Percentiles rank a stretch among this genome's conserved stretches.
Conservation (phyloP, 2,888 invertebrate genomes). For the Margaritifera margaritifera region DNA sequence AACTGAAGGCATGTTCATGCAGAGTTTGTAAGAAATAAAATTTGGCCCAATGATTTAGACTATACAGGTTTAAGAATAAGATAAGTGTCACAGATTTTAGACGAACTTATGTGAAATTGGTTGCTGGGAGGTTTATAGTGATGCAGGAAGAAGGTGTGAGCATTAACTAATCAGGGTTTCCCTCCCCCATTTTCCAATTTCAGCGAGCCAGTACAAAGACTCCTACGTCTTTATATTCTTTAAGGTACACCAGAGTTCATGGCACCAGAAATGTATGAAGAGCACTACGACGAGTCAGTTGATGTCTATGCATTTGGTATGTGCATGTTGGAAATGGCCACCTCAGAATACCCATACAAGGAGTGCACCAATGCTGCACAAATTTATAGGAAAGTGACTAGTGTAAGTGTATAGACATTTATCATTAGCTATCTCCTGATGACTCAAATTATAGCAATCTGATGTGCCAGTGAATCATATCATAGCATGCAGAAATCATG, state of each 20-base stretch:
- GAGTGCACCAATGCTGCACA: conserved; percentile 99
- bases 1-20: too few relatives aligned
- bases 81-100: too few relatives aligned
- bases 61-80: too few relatives aligned
- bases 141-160: too few relatives aligned
- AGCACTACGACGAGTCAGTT: conserved; percentile 98
- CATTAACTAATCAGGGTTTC: conserved; percentile 23
- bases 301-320: conserved; percentile 99
- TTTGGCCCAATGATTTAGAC: too few relatives aligned
- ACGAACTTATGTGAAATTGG: too few relatives aligned
- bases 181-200: conserved; percentile 34
- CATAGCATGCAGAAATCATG: too few relatives aligned
- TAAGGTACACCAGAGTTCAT: conserved; percentile 93
- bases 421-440: neutral
- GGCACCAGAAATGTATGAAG: conserved; percentile 99
- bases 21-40: too few relatives aligned
- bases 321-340: conserved; percentile 99
- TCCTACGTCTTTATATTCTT: conserved; percentile 56
- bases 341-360: conserved; percentile 98
- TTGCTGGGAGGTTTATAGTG: too few relatives aligned
- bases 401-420: conserved; percentile 78
- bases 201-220: conserved; percentile 41
- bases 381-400: conserved; percentile 98
- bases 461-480: too few relatives aligned
- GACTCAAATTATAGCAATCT: neutral